These are phyloP conservation scores for Drosophila acutilabella DNA, from an alignment of 2,888 invertebrate species.

Conservation along the genomic window DNA sequence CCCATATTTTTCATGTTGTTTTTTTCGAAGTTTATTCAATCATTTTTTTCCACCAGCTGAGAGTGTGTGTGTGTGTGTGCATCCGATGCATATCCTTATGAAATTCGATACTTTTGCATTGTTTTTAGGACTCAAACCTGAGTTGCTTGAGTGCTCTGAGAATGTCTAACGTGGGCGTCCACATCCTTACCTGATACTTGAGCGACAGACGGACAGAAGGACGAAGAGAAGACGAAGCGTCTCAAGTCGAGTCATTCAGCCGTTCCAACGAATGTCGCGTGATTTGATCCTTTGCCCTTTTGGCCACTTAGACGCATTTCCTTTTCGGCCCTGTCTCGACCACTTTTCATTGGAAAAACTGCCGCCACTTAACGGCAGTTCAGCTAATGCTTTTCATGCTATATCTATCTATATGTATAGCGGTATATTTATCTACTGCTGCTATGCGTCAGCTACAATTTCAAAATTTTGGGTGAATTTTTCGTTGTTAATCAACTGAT, in stretches of 20 bases:
- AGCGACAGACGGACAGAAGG: constrained; percentile 16
- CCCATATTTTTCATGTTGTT: constrained; percentile 46
- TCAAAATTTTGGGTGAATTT: constrained; percentile 4
- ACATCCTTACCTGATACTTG: constrained; percentile 54
- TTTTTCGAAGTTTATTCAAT: constrained; percentile 39
- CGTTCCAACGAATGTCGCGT: constrained; percentile 39
- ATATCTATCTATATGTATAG: constrained; percentile 12
- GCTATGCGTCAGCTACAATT: constrained; percentile 45
- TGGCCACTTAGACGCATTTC: constrained; percentile 58
- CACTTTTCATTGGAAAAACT: constrained; percentile 62
- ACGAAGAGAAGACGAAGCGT: not conserved
- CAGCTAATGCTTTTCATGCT: not conserved
- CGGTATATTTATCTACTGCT: not conserved
- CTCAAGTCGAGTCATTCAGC: constrained; percentile 5
- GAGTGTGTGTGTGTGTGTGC: constrained; percentile 42
- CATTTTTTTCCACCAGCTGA: constrained; percentile 46
- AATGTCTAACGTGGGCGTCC: constrained; percentile 56
- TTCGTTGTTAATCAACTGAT: constrained; percentile 12
- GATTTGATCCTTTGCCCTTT: constrained; percentile 64
- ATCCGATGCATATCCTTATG: constrained; percentile 69
- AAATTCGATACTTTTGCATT: constrained; percentile 68
- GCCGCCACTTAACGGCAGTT: constrained; percentile 37
- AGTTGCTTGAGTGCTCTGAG: constrained; percentile 19
- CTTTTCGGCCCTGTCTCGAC: constrained; percentile 35
- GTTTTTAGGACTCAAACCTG: constrained; percentile 44